Conservation (phyloP, 1,140 invertebrate species). For the Drosophila virilis region DNA sequence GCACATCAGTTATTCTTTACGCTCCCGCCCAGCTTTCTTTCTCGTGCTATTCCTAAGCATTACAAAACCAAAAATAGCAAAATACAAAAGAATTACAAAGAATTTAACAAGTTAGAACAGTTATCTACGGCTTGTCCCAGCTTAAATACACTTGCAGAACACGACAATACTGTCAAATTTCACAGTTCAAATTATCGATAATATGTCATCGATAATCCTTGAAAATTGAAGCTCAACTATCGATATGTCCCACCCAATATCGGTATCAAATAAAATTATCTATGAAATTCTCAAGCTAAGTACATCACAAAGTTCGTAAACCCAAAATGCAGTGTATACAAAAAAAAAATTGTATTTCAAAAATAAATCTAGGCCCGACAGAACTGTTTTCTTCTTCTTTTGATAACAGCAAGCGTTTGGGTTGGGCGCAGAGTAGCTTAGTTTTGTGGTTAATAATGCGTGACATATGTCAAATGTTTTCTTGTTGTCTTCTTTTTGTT, state of each 20-base stretch:
- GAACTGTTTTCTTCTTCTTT: too few relatives aligned
- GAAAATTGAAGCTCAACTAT: too few relatives aligned
- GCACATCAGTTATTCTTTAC: conserved; percentile 7
- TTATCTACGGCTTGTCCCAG: not conserved
- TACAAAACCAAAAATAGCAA: not conserved
- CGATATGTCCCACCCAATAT: too few relatives aligned
- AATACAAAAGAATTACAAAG: conserved; percentile 1
- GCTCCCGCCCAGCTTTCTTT: not conserved
- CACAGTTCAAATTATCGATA: too few relatives aligned
- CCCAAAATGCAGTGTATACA: too few relatives aligned
- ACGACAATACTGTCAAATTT: too few relatives aligned
- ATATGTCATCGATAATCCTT: too few relatives aligned
- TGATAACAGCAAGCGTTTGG: not conserved
- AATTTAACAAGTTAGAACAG: conserved; percentile 7
- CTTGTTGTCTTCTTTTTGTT: not conserved
- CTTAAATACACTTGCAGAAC: not conserved
- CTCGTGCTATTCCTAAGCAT: not conserved
- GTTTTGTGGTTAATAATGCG: conserved; percentile 33
- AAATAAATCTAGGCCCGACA: too few relatives aligned
- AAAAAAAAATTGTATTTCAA: too few relatives aligned
- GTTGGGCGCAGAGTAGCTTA: not conserved
- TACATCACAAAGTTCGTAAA: too few relatives aligned
- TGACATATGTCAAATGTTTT: conserved; percentile 22
- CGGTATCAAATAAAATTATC: too few relatives aligned
- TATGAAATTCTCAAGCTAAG: too few relatives aligned